A percentile compares a stretch with the other conserved stretches of the same genome.
Conservation (phyloP, 2,113 vertebrate genomes). For the Catharus bicknelli region DNA sequence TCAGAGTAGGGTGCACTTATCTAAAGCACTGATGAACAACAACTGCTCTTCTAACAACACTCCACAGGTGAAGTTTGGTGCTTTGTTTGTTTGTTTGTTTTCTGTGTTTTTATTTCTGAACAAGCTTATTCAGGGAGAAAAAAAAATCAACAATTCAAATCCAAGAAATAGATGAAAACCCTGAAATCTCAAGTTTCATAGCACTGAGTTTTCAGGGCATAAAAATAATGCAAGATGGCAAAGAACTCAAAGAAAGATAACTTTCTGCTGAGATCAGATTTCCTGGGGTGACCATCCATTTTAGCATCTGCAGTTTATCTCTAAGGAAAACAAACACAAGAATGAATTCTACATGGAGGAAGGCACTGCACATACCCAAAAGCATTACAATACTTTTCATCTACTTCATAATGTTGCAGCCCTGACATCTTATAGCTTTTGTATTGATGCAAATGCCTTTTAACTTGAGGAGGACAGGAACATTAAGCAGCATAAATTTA, state of each 20-base stretch:
- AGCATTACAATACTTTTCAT: not conserved
- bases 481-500: constrained; percentile 34
- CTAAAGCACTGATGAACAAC: rapidly evolving
- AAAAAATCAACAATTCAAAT: not conserved
- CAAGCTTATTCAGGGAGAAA: not conserved
- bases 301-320: constrained; percentile 26
- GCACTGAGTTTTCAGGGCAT: constrained; percentile 1
- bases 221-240: constrained; percentile 18
- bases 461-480: constrained; percentile 39
- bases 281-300: constrained; percentile 30
- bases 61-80: not conserved
- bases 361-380: not conserved
- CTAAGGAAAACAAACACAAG: not conserved
- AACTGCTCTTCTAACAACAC: not conserved
- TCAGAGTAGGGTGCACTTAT: not conserved
- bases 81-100: not conserved
- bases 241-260: not conserved
- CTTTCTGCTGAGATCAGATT: constrained; percentile 4
- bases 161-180: not conserved
- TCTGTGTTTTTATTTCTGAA: not conserved
- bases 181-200: not conserved
- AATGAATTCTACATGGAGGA: not conserved
- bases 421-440: not conserved
- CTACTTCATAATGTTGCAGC: not conserved
- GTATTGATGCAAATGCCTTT: constrained; percentile 52